Percentiles rank a stretch among this genome's conserved stretches.
Conservation (phyloP, 2,113 vertebrate genomes). For the Scopus umbretta region DNA sequence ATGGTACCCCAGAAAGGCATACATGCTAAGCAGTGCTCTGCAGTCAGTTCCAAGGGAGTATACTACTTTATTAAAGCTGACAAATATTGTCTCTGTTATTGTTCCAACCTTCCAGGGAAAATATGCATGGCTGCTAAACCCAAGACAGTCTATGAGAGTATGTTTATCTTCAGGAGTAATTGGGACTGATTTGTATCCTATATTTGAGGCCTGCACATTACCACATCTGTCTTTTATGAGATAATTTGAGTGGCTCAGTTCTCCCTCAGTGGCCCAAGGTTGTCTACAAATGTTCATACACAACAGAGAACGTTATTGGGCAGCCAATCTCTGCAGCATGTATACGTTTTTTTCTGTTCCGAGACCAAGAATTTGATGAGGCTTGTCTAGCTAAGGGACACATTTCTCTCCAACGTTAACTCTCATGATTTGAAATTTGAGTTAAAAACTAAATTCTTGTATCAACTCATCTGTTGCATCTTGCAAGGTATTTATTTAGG, state of each 20-base stretch:
- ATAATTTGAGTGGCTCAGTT: background rate
- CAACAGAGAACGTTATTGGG: background rate
- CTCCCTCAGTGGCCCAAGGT: background rate
- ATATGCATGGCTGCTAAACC: background rate
- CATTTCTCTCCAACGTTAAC: background rate
- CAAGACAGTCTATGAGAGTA: background rate
- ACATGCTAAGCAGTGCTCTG: background rate
- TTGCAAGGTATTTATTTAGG: background rate
- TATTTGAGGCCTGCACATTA: background rate
- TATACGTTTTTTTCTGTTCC: background rate
- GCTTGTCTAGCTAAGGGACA: background rate
- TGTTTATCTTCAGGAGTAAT: slow-evolving; percentile 1
- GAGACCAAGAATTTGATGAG: background rate
- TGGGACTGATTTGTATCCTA: background rate
- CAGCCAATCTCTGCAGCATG: background rate
- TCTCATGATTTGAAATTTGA: background rate
- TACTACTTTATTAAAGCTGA: background rate
- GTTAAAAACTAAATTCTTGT: background rate
- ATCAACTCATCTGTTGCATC: background rate
- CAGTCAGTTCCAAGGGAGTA: background rate
- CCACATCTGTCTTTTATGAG: background rate
- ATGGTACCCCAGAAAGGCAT: background rate
- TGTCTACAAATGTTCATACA: background rate
- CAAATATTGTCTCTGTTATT: background rate
- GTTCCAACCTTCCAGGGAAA: slow-evolving; percentile 12